phyloP scores from a whole-genome alignment of 2,797 vertebrate species.

The Pitangus sulphuratus region DNA sequence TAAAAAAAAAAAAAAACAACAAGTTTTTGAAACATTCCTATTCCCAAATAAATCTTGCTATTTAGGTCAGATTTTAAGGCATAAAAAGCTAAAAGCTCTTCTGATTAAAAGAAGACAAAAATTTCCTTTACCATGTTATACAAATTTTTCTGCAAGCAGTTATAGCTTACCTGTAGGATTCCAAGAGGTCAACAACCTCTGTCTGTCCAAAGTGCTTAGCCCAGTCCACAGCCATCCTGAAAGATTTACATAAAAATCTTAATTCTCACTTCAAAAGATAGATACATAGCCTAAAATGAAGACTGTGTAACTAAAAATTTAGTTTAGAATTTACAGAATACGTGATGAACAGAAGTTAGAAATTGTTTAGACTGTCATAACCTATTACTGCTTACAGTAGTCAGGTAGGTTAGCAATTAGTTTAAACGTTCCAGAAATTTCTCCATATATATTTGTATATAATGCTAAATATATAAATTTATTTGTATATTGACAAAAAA shows the following conservation, averaged over 20 bases:
- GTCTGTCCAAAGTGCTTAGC: slow-evolving; percentile 88
- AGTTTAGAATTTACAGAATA: not conserved
- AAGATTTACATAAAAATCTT: slow-evolving; percentile 14
- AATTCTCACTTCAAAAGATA: not conserved
- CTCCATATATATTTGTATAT: not conserved
- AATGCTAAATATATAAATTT: not conserved
- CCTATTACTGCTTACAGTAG: not conserved
- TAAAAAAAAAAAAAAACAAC: not conserved
- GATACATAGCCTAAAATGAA: not conserved
- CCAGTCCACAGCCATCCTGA: slow-evolving; percentile 93
- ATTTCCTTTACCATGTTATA: not conserved
- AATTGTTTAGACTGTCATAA: not conserved
- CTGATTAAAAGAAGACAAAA: not conserved
- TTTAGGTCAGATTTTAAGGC: not conserved
- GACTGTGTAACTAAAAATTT: not conserved
- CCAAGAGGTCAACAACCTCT: slow-evolving; percentile 88
- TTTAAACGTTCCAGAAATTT: not conserved
- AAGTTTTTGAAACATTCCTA: not conserved
- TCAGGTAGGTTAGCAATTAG: not conserved
- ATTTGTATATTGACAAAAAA: not conserved
- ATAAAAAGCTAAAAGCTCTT: not conserved
- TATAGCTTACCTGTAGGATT: slow-evolving; percentile 86
- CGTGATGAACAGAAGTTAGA: not conserved
- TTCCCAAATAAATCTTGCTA: not conserved
- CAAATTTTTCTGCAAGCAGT: not conserved